Base-by-base conservation (phyloP, 2,113 vertebrate genomes). In the Hyperopisus bebe region DNA sequence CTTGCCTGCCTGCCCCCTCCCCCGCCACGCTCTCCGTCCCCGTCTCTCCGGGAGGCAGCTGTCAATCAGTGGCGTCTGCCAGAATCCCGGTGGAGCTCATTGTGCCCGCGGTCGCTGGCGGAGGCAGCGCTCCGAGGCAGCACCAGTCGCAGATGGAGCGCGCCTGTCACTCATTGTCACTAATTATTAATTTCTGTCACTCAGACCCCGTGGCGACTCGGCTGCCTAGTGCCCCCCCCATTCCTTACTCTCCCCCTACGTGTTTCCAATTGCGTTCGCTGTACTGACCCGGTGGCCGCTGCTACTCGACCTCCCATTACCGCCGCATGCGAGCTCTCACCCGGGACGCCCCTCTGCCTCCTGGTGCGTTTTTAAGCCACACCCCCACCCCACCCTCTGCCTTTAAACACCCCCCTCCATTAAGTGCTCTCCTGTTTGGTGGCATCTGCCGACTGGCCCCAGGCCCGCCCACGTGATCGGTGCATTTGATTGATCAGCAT, bases 171-270 rank as follows among this genome's bases (percentile, higher is more conserved):
- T 99, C 98, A 99, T 98, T 99, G 98, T 99, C 98, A 99, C 98
- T 99, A 98, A 99, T 99, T 99, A 99, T 99, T 99, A 99, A 98
- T 98, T 99, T 98, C 98, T 99, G 98, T 98, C 98, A 99, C 98
- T 99, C 98, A 98, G 96, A 96, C 98, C 97, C 97, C 94, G 91
- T 97, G 97, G 97, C 97, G 96, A 97, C 96, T 91, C 91, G 89
- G 35, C 77, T 46, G 66, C 92, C 93, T 92, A 74, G 91, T 87
- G 89, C 80, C 92, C 90, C 89, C 15, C 88, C 47, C 88, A 85
- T 86, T 46, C 90, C 50, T 1, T 35, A 55, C 48, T 47, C 90
- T 90, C 92, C 91, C 35, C 46, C 91, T 83, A 91, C 96, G 62
- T 11, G 96, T 92, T 95, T 93, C 95, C 94, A 96, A 96, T 96